phyloP scores from a whole-genome alignment of 2,797 vertebrate genomes.

The Sylvilagus floridanus region DNA sequence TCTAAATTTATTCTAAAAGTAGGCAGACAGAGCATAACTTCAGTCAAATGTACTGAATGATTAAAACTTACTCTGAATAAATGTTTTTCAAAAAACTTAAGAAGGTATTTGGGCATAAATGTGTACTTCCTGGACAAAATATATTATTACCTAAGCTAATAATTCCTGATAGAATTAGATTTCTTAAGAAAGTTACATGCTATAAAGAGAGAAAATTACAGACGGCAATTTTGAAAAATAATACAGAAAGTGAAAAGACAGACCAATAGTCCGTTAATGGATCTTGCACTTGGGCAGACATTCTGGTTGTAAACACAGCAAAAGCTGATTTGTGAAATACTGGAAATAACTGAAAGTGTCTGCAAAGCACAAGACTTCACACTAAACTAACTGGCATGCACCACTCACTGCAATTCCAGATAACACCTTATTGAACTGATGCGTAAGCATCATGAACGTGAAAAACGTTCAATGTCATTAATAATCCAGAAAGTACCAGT shows the following conservation, averaged over 20 bases:
- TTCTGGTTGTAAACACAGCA: constrained; percentile 6
- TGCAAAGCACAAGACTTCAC: constrained; percentile 27
- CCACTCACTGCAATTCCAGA: constrained; percentile 35
- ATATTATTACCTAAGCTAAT: constrained; percentile 45
- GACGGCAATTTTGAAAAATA: constrained; percentile 30
- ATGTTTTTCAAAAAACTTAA: constrained; percentile 11
- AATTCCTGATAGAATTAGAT: constrained; percentile 37
- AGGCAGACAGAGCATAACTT: constrained; percentile 21
- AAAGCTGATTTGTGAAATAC: constrained; percentile 64
- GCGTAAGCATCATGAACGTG: constrained; percentile 48
- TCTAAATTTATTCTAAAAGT: constrained; percentile 49
- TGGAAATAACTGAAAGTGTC: constrained; percentile 46
- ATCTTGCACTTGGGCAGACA: background rate
- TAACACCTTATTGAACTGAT: constrained; percentile 57
- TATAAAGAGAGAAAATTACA: constrained; percentile 38
- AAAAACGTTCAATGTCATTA: constrained; percentile 60
- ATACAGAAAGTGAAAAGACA: constrained; percentile 50
- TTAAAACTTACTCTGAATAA: constrained; percentile 41
- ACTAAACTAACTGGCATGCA: constrained; percentile 53
- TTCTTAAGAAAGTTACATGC: constrained; percentile 7
- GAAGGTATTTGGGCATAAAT: background rate
- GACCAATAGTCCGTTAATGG: background rate
- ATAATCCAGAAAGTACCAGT: constrained; percentile 63
- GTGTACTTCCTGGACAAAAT: constrained; percentile 36
- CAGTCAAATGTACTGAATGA: constrained; percentile 40